These are phyloP conservation scores for Pseudolycoriella hygida DNA, from an alignment of 2,888 invertebrate genomes.

Conservation along the genomic window DNA sequence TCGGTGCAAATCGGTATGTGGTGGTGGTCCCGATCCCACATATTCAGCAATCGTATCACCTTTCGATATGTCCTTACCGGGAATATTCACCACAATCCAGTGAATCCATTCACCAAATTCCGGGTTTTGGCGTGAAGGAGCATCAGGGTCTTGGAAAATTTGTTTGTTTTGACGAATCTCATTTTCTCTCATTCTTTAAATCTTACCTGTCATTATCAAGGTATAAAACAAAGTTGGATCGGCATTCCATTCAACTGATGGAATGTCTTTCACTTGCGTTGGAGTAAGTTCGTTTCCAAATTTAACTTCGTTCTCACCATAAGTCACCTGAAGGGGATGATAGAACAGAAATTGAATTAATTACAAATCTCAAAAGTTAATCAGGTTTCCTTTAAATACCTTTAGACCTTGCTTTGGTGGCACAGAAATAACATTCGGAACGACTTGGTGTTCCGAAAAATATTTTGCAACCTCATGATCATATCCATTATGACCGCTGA, in stretches of 20 bases:
- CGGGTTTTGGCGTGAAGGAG: slow-evolving; percentile 64
- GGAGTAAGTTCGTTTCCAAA: slow-evolving; percentile 55
- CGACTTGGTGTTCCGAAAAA: background rate
- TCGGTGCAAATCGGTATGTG: slow-evolving; percentile 36
- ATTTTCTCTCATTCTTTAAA: background rate
- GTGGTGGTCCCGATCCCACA: slow-evolving; percentile 41
- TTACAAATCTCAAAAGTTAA: too few relatives aligned
- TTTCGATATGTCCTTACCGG: slow-evolving; percentile 28
- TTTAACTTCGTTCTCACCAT: background rate
- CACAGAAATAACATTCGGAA: background rate
- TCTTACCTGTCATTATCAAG: slow-evolving; percentile 17
- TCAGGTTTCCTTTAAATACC: background rate
- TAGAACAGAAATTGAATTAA: background rate
- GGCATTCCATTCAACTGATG: slow-evolving; percentile 18
- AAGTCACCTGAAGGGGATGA: background rate
- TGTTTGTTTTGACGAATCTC: too few relatives aligned
- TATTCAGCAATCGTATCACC: slow-evolving; percentile 39
- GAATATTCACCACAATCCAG: slow-evolving; percentile 79
- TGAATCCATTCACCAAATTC: slow-evolving; percentile 77
- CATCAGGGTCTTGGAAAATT: slow-evolving; percentile 63
- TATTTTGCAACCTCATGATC: too few relatives aligned
- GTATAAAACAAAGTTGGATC: slow-evolving; percentile 17
- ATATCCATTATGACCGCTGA: too few relatives aligned
- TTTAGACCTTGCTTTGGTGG: background rate
- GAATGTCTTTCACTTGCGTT: slow-evolving; percentile 32